A percentile compares a stretch with the other conserved stretches of the same genome.
phyloP scores from a whole-genome alignment of 2,888 invertebrate species.

The Gortyna flavago region DNA sequence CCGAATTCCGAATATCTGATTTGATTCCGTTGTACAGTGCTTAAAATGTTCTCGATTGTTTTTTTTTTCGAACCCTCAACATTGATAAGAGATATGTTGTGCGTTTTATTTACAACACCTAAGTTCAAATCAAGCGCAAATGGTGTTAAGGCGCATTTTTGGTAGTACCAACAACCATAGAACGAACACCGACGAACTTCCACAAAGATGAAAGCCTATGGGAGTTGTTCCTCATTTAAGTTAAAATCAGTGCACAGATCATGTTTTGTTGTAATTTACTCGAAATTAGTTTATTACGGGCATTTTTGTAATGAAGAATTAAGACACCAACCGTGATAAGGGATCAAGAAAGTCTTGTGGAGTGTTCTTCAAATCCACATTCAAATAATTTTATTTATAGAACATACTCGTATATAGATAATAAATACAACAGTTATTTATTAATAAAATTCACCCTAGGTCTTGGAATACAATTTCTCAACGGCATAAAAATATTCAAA shows the following conservation, averaged over 20 bases:
- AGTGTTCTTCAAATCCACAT: neutral
- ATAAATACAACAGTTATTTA: neutral
- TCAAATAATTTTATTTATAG: neutral
- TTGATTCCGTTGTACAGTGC: slow-evolving; percentile 45
- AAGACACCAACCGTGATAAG: neutral
- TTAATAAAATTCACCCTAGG: neutral
- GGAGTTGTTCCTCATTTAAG: neutral
- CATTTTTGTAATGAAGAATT: too few relatives aligned
- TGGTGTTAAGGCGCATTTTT: neutral
- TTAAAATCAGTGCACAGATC: neutral
- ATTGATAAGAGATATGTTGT: neutral
- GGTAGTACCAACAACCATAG: neutral
- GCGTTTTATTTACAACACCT: neutral
- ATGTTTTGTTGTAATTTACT: neutral
- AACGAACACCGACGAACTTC: neutral
- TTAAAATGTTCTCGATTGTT: slow-evolving; percentile 33
- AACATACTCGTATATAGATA: too few relatives aligned
- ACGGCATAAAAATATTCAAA: neutral
- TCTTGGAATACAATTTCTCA: neutral
- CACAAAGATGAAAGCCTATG: neutral
- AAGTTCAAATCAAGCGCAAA: neutral
- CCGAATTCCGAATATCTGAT: slow-evolving; percentile 42
- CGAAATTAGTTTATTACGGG: neutral
- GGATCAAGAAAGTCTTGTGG: neutral
- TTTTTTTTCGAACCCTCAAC: neutral